These are phyloP conservation scores for Spodoptera exigua DNA, from an alignment of 2,888 invertebrate genomes.

Conservation along the genomic window DNA sequence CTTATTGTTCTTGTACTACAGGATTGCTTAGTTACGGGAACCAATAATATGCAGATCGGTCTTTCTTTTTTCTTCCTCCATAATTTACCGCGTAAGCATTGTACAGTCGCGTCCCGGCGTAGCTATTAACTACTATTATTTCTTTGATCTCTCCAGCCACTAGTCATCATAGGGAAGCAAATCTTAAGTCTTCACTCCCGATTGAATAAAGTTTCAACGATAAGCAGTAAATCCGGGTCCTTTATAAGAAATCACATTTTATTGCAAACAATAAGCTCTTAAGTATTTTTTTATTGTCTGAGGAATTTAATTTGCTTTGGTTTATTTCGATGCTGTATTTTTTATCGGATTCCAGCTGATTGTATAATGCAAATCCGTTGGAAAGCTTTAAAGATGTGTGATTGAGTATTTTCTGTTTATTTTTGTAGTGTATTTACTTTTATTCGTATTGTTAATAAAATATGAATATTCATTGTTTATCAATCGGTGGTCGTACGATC, in stretches of 20 bases:
- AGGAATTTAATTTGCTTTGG: constrained; percentile 22
- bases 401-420: too few relatives aligned
- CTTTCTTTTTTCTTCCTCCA: constrained; percentile 45
- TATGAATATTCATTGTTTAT: too few relatives aligned
- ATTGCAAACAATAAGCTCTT: constrained; percentile 28
- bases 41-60: constrained; percentile 56
- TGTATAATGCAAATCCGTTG: too few relatives aligned
- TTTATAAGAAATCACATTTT: constrained; percentile 38
- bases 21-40: constrained; percentile 24
- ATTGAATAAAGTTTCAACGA: constrained; percentile 23
- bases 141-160: constrained; percentile 49
- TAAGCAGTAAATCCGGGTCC: constrained; percentile 20
- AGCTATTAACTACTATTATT: constrained; percentile 28
- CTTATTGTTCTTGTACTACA: constrained; percentile 12
- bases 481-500: too few relatives aligned
- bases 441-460: too few relatives aligned
- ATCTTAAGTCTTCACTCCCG: constrained; percentile 28
- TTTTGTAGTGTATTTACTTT: too few relatives aligned
- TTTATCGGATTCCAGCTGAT: background rate
- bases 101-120: constrained; percentile 7
- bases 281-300: constrained; percentile 24
- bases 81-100: constrained; percentile 48
- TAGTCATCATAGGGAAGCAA: constrained; percentile 33
- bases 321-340: constrained; percentile 21
- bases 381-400: too few relatives aligned